phyloP scores from a whole-genome alignment of 1,140 invertebrate genomes.

The Agrypnia vestita region DNA sequence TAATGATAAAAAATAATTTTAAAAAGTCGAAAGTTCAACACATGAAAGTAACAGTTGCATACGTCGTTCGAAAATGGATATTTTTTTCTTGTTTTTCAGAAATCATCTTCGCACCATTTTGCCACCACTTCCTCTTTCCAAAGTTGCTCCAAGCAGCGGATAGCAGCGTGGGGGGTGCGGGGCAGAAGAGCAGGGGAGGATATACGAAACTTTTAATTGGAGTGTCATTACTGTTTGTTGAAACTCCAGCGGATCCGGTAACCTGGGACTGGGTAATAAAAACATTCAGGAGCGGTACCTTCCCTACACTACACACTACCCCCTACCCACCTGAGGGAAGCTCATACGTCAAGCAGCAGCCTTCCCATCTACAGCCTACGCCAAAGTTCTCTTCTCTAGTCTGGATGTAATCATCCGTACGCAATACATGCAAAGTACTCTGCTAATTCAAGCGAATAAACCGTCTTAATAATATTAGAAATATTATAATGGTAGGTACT shows the following conservation, averaged over 20 bases:
- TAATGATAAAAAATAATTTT: too few species aligned
- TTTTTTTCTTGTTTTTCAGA: neutral
- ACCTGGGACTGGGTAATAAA: constrained; percentile 49
- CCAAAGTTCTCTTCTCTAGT: neutral
- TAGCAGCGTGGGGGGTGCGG: neutral
- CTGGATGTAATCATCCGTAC: too few species aligned
- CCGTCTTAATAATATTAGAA: too few species aligned
- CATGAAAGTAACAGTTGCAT: too few species aligned
- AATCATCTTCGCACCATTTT: neutral
- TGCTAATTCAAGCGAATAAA: too few species aligned
- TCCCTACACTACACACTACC: neutral
- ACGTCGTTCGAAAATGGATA: too few species aligned
- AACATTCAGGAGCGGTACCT: constrained; percentile 33
- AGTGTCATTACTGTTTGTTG: constrained; percentile 61
- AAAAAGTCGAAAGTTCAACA: too few species aligned
- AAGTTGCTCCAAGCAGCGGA: constrained; percentile 29
- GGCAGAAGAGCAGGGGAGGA: constrained; percentile 47
- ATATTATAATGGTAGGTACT: too few species aligned
- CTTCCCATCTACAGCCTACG: neutral
- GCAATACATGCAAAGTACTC: too few species aligned
- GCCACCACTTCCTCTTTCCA: constrained; percentile 13
- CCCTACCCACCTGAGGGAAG: constrained; percentile 17
- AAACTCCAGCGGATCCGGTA: constrained; percentile 54
- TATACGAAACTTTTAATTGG: constrained; percentile 61
- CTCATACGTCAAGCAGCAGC: constrained; percentile 15